A percentile compares a stretch with the other conserved stretches of the same genome.
These are phyloP conservation scores for Pygmarrhopalites habei DNA, from an alignment of 1,140 invertebrate species.

Conservation along the genomic window DNA sequence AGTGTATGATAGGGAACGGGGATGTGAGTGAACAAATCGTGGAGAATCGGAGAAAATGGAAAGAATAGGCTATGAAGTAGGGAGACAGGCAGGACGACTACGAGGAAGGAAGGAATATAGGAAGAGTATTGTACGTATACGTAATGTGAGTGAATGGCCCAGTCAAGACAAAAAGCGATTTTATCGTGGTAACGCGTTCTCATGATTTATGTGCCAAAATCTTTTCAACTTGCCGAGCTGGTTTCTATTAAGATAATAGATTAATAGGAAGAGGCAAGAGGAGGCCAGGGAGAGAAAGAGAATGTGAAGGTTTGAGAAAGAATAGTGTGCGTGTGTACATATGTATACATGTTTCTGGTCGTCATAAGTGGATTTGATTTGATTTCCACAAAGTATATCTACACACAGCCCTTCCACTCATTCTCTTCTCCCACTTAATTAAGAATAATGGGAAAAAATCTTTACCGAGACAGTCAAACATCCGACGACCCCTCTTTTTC, in stretches of 20 bases:
- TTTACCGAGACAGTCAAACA: not conserved
- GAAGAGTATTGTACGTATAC: too few species aligned
- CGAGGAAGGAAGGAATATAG: too few species aligned
- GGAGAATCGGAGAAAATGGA: not conserved
- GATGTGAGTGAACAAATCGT: too few species aligned
- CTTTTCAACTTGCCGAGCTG: constrained; percentile 23
- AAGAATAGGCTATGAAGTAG: not conserved
- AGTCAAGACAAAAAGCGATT: constrained; percentile 25
- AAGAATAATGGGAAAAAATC: constrained; percentile 24
- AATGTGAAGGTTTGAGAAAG: too few species aligned
- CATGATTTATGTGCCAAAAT: constrained; percentile 28
- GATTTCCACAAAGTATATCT: constrained; percentile 12
- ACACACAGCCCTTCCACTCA: not conserved
- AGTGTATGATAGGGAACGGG: too few species aligned
- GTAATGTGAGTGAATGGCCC: constrained; percentile 1
- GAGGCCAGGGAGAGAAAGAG: constrained; percentile 13
- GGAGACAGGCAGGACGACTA: not conserved
- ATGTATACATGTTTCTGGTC: not conserved
- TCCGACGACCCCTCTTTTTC: not conserved
- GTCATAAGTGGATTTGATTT: constrained; percentile 23
- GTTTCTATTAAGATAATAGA: constrained; percentile 31
- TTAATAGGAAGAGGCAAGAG: constrained; percentile 15
- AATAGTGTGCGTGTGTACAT: too few species aligned
- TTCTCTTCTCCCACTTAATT: constrained; percentile 28
- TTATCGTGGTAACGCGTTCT: constrained; percentile 23